These are phyloP conservation scores for Triplophysa rosa DNA, from an alignment of 2,113 vertebrate genomes.

Conservation along the genomic window DNA sequence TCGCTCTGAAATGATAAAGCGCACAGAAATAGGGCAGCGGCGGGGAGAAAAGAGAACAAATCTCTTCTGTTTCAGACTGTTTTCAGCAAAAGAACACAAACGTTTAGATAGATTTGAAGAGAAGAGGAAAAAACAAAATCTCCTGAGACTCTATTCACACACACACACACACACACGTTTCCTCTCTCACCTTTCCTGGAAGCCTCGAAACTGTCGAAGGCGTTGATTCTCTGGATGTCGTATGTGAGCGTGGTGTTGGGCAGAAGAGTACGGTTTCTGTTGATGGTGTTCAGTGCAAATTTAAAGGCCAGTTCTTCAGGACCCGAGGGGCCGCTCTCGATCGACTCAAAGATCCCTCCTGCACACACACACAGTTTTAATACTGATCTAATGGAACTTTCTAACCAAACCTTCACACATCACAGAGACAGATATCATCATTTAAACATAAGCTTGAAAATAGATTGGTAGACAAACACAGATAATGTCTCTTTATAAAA, in stretches of 20 bases:
- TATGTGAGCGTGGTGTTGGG: slow-evolving; percentile 98
- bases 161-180: no score
- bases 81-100: neutral
- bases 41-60: neutral
- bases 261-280: slow-evolving; percentile 96
- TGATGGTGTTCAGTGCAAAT: slow-evolving; percentile 99
- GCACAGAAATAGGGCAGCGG: neutral
- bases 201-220: slow-evolving; percentile 98
- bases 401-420: no score
- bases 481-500: no score
- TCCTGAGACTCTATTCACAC: neutral
- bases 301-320: slow-evolving; percentile 97
- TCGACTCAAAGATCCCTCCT: slow-evolving; percentile 99
- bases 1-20: neutral
- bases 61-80: neutral
- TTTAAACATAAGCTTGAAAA: no score
- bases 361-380: slow-evolving; percentile 39
- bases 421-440: no score
- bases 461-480: no score
- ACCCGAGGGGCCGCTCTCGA: slow-evolving; percentile 95
- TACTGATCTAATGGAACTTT: neutral
- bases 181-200: slow-evolving; percentile 91
- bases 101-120: neutral
- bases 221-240: slow-evolving; percentile 98
- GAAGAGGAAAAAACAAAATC: neutral